A percentile compares a stretch with the other conserved stretches of the same genome.
These are phyloP conservation scores for Gastrophryne carolinensis DNA, from an alignment of 2,797 vertebrate genomes.

Conservation along the genomic window DNA sequence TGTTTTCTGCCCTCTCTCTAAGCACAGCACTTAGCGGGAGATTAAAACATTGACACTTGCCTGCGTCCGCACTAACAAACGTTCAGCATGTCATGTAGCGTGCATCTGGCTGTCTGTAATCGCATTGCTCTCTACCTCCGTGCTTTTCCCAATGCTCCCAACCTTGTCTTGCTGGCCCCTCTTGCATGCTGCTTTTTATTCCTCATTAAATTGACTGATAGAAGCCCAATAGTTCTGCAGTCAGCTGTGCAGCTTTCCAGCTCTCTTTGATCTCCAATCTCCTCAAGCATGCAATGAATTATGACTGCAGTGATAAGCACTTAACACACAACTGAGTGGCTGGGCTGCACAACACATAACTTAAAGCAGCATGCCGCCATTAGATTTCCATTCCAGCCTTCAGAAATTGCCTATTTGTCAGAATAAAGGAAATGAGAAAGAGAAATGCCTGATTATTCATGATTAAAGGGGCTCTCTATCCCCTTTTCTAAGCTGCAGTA, in stretches of 20 bases:
- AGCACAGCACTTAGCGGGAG: neutral
- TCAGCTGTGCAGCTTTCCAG: constrained; percentile 36
- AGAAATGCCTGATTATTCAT: constrained; percentile 28
- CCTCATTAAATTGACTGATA: constrained; percentile 44
- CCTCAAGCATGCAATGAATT: constrained; percentile 48
- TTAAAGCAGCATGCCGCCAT: constrained; percentile 40
- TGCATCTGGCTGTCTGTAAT: neutral
- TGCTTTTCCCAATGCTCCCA: neutral
- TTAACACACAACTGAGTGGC: constrained; percentile 43
- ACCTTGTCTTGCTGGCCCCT: constrained; percentile 11
- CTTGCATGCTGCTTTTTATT: constrained; percentile 33
- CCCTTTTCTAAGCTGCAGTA: no score
- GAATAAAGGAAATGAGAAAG: constrained; percentile 12
- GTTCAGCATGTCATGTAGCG: neutral
- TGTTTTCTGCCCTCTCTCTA: neutral
- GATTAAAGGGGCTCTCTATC: constrained; percentile 14
- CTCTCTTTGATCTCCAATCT: constrained; percentile 45
- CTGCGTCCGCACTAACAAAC: constrained; percentile 2
- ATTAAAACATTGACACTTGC: neutral
- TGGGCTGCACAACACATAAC: constrained; percentile 46
- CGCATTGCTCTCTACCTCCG: neutral
- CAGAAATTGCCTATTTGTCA: constrained; percentile 27
- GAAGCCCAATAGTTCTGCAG: constrained; percentile 38
- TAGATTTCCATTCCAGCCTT: constrained; percentile 24
- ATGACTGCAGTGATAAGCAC: constrained; percentile 47